A percentile compares a stretch with the other conserved stretches of the same genome.
These are phyloP conservation scores for Brachyrhaphis roseni DNA, from an alignment of 2,797 vertebrate genomes.

Conservation along the genomic window DNA sequence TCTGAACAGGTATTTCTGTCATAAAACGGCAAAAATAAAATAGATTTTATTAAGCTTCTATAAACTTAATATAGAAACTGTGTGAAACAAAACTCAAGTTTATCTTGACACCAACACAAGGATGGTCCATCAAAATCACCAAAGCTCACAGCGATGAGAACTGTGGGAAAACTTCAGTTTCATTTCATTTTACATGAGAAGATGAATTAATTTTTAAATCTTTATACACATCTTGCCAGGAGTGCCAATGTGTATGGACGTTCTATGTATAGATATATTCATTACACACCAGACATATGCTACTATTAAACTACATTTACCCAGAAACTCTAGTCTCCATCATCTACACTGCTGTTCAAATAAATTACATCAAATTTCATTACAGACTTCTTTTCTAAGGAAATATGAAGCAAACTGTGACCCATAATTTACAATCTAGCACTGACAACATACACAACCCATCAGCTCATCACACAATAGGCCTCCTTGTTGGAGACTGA, in stretches of 20 bases:
- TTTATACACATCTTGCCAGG: not conserved
- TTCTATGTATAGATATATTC: too few species aligned
- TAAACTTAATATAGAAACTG: too few species aligned
- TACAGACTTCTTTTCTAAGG: conserved; percentile 20
- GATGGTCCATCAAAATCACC: not conserved
- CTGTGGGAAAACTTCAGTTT: not conserved
- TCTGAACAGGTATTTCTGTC: not conserved
- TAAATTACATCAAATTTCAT: conserved; percentile 10
- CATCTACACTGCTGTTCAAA: not conserved
- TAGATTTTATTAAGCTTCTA: not conserved
- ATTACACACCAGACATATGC: not conserved
- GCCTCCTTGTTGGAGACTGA: conserved; percentile 59
- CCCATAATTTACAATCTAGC: conserved; percentile 32
- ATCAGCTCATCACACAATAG: conserved; percentile 60
- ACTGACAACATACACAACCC: conserved; percentile 49
- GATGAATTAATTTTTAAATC: not conserved
- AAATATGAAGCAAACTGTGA: conserved; percentile 51
- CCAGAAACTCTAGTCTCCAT: not conserved
- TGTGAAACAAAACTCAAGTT: not conserved
- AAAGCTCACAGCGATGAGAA: not conserved
- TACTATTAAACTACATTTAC: not conserved
- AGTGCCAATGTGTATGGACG: not conserved
- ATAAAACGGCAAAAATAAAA: not conserved
- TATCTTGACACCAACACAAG: not conserved
- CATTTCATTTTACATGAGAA: not conserved